Evolutionary conservation across 2,113 vertebrate genomes (phyloP).

Genomic region (Pelecanoides urinatrix): DNA sequence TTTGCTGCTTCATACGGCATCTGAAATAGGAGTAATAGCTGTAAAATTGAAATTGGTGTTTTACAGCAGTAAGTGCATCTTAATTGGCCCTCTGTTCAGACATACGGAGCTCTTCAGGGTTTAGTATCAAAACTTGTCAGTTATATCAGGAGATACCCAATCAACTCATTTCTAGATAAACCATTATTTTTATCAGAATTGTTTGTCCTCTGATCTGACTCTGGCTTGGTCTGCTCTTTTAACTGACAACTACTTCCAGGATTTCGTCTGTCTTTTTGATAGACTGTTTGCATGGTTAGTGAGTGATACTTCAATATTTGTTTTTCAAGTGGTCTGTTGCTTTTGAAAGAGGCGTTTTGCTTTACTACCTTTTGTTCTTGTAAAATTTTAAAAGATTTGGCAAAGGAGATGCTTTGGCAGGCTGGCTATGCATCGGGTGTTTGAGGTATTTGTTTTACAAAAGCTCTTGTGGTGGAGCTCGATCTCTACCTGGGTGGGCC

Average conservation of each 20-base stretch:
- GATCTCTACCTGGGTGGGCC: neutral
- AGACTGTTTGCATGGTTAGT: neutral
- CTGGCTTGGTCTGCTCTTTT: neutral
- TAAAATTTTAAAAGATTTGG: neutral
- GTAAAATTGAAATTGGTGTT: neutral
- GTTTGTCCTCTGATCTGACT: neutral
- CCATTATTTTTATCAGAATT: neutral
- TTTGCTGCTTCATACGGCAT: neutral
- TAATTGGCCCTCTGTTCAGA: neutral
- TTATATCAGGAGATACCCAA: neutral
- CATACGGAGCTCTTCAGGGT: neutral
- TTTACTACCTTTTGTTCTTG: neutral
- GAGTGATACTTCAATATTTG: neutral
- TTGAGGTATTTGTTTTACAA: neutral
- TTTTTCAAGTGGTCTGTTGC: neutral
- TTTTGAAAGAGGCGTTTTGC: neutral
- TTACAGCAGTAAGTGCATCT: neutral
- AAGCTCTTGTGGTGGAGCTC: neutral
- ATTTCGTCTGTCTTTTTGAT: neutral
- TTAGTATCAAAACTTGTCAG: neutral
- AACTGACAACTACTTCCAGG: neutral
- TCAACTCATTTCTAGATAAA: neutral
- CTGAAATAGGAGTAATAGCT: neutral
- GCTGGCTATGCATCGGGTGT: neutral
- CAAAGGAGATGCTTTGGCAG: neutral